Evolutionary conservation across 2,113 vertebrate species (phyloP), one percentile per base, ranked within the genome.

Genomic region (Synchiropus splendidus): DNA sequence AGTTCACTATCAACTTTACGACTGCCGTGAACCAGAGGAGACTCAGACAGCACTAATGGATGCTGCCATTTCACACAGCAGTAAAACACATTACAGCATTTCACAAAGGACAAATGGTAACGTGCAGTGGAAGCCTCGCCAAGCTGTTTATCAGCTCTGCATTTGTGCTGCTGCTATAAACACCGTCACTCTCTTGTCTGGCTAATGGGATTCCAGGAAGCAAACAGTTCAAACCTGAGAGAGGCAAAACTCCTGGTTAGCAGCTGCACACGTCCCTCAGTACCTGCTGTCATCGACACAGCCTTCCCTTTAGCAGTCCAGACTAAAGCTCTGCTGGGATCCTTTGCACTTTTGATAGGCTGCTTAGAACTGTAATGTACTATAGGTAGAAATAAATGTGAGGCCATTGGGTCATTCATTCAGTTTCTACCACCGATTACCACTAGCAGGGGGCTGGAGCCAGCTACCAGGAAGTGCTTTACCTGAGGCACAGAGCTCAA

Each of bases 181-280:
- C 43, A 13, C 31, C 18, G 31, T n/a, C n/a, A 5, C 51, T 39
- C 42, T 51, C 47, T n/a, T n/a, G 17, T 42, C 44, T 44, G 44
- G 52, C 51, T 65, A 54, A 61, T 72, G 61, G 56, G 21, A 42
- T 51, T 55, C 40, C 9, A 37, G 39, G 39, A 59, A 40, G 15
- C 18, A 18, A 39, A 40, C 10, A 9, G n/a, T 47, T 10, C 27
- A 15, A 30, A 51, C 12, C 31, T 33, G 31, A 51, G 54, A 61
- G 52, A 27, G 4, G 21, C 4, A 27, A 4, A 27, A 35, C 21
- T 27, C 21, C 8, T 27, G n/a, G n/a, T n/a, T n/a, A n/a, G n/a
- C n/a, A n/a, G n/a, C n/a, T n/a, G n/a, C n/a, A n/a, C n/a, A n/a
- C n/a, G n/a, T n/a, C n/a, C n/a, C n/a, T n/a, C n/a, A n/a, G n/a